Evolutionary conservation across 1,140 invertebrate genomes (phyloP).

Genomic region (Drosophila subobscura): DNA sequence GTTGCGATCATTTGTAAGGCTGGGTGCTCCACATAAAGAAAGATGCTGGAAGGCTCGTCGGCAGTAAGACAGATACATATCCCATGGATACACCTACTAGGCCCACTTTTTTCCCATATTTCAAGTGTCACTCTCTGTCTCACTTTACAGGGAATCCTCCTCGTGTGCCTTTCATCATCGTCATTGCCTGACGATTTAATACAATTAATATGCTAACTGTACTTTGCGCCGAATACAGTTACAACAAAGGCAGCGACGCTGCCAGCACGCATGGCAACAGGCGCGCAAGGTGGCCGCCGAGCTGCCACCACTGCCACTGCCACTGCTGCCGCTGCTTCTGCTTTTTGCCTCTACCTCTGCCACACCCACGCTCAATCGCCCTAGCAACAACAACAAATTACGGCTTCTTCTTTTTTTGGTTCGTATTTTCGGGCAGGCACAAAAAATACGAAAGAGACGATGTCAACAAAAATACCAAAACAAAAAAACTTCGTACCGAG

Average conservation of each 20-base stretch:
- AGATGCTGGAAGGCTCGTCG: slow-evolving; percentile 56
- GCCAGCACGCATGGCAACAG: slow-evolving; percentile 66
- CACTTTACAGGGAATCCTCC: slow-evolving; percentile 3
- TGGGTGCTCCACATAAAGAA: slow-evolving; percentile 39
- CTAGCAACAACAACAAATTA: slow-evolving; percentile 44
- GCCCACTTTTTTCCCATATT: slow-evolving; percentile 58
- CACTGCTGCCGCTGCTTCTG: too few relatives aligned
- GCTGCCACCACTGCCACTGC: background rate
- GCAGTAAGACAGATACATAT: slow-evolving; percentile 7
- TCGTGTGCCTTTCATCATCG: slow-evolving; percentile 19
- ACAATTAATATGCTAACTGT: slow-evolving; percentile 82
- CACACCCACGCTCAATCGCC: slow-evolving; percentile 25
- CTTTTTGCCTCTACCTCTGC: slow-evolving; percentile 8
- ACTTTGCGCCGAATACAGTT: slow-evolving; percentile 70
- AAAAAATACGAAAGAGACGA: slow-evolving; percentile 69
- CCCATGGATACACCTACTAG: slow-evolving; percentile 10
- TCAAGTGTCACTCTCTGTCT: slow-evolving; percentile 21
- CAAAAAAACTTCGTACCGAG: slow-evolving; percentile 51
- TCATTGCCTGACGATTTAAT: slow-evolving; percentile 73
- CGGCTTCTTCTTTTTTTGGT: slow-evolving; percentile 39
- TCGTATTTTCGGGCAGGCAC: slow-evolving; percentile 21
- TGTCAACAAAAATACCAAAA: slow-evolving; percentile 83
- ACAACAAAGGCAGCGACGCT: slow-evolving; percentile 51
- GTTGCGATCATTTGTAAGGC: slow-evolving; percentile 47
- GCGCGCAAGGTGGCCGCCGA: slow-evolving; percentile 67